Percentiles rank a stretch among this genome's conserved stretches.
Evolutionary conservation across 1,140 invertebrate species (phyloP).

Genomic region (Periplaneta americana): DNA sequence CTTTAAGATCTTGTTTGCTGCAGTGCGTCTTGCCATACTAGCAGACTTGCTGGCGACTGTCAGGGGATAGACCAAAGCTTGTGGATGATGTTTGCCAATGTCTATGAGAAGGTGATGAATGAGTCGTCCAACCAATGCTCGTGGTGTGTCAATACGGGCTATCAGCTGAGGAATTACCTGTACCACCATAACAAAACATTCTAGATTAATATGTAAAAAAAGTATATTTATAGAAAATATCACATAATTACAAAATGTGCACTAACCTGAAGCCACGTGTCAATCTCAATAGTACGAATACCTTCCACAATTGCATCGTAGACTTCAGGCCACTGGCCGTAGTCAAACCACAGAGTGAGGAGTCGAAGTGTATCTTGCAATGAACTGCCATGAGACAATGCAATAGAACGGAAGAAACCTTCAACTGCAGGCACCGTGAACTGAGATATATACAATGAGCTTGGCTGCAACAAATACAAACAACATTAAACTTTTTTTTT

Average conservation of each 20-base stretch:
- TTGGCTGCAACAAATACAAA: background rate
- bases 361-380: constrained; percentile 96
- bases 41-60: constrained; percentile 97
- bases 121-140: constrained; percentile 78
- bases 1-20: constrained; percentile 93
- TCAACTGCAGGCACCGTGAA: constrained; percentile 92
- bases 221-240: background rate
- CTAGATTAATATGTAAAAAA: background rate
- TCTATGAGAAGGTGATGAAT: constrained; percentile 93
- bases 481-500: background rate
- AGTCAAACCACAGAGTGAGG: constrained; percentile 92
- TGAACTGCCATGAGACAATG: constrained; percentile 85
- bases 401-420: constrained; percentile 94
- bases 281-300: constrained; percentile 89
- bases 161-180: constrained; percentile 97
- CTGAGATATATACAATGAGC: constrained; percentile 51
- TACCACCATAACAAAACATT: background rate
- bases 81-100: constrained; percentile 84
- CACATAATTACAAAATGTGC: background rate
- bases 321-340: constrained; percentile 88
- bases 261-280: constrained; percentile 91
- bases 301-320: constrained; percentile 91
- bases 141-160: constrained; percentile 91
- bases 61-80: constrained; percentile 94
- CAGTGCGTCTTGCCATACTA: constrained; percentile 70